Evolutionary conservation across 2,888 invertebrate species (phyloP).

Genomic region (Pristionchus entomophagus): DNA sequence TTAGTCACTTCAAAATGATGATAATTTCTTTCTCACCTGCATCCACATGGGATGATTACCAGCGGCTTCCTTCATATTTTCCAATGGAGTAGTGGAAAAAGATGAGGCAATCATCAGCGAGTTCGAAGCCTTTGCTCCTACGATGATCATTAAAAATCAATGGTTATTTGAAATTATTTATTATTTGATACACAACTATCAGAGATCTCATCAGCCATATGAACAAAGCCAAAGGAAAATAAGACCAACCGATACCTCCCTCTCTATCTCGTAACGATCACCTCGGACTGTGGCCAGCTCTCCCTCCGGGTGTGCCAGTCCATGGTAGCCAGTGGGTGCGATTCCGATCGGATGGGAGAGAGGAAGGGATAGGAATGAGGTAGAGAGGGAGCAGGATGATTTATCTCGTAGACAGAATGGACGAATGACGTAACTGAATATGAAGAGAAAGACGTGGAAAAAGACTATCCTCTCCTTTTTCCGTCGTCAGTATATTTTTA

Average conservation of each 20-base stretch:
- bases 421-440: slow-evolving; percentile 83
- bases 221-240: background rate
- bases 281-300: slow-evolving; percentile 88
- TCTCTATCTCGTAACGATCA: slow-evolving; percentile 76
- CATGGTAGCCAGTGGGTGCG: slow-evolving; percentile 91
- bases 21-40: slow-evolving; percentile 62
- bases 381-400: slow-evolving; percentile 81
- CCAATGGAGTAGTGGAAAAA: slow-evolving; percentile 88
- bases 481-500: no score
- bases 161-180: background rate
- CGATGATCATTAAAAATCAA: no score
- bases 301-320: slow-evolving; percentile 90
- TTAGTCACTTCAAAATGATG: no score
- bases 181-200: background rate
- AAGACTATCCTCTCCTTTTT: no score
- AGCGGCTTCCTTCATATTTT: slow-evolving; percentile 85
- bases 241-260: no score
- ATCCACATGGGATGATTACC: slow-evolving; percentile 67
- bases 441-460: no score
- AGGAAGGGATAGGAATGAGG: slow-evolving; percentile 79
- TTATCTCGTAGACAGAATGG: slow-evolving; percentile 87
- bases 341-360: slow-evolving; percentile 85
- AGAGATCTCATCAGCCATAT: background rate
- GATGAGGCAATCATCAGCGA: slow-evolving; percentile 91
- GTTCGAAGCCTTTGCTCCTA: slow-evolving; percentile 86